These are phyloP conservation scores for Proteles cristata DNA, from an alignment of 2,113 vertebrate species.

Conservation along the genomic window DNA sequence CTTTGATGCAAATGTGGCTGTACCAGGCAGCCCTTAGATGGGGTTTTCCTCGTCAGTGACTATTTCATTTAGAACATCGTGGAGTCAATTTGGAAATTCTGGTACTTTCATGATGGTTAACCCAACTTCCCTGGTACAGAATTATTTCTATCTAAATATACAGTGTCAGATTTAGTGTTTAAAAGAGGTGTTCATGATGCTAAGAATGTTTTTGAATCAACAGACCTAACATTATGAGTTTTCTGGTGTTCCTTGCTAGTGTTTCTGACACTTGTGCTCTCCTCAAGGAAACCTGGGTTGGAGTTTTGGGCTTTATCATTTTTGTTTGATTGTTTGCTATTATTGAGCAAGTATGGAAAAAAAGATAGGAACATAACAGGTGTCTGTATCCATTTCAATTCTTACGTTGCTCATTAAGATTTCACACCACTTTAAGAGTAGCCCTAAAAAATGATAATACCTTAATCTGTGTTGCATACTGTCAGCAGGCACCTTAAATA, in stretches of 20 bases:
- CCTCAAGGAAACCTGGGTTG: not conserved
- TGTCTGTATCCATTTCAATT: slow-evolving; percentile 9
- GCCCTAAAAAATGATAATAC: not conserved
- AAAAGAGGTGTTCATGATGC: not conserved
- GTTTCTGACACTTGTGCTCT: not conserved
- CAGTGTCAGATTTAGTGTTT: not conserved
- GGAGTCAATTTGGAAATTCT: not conserved
- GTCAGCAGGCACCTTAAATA: not conserved
- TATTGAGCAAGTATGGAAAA: not conserved
- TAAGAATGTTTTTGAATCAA: slow-evolving; percentile 10
- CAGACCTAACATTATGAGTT: not conserved
- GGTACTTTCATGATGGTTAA: not conserved
- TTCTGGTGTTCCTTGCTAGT: not conserved
- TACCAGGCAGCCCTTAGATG: not conserved
- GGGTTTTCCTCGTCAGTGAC: not conserved
- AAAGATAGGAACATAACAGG: not conserved
- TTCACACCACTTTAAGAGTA: not conserved
- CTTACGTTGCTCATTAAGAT: not conserved
- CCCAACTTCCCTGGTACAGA: not conserved
- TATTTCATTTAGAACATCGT: not conserved
- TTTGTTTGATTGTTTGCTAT: slow-evolving; percentile 27
- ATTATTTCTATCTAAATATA: not conserved
- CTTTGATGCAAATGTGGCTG: not conserved
- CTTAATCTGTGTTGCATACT: not conserved
- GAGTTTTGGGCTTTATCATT: not conserved